Evolutionary conservation across 2,113 vertebrate species (phyloP), one percentile per base, ranked within the genome.

Genomic region (Rissa tridactyla): DNA sequence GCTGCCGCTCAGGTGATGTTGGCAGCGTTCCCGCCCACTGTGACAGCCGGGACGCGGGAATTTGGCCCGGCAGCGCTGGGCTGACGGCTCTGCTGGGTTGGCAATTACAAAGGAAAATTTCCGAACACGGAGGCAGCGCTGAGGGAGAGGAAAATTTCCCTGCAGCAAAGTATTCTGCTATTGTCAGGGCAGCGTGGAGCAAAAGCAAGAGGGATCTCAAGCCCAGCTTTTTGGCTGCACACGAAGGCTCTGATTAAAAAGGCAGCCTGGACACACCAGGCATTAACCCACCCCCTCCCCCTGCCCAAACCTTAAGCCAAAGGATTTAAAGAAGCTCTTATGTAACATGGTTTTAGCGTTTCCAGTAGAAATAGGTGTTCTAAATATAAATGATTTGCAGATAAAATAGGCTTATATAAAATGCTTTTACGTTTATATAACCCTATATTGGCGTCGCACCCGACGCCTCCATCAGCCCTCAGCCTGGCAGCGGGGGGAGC

Each of bases 371-470:
- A 96, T 85, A 95, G 95, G 94, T 95, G 91, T 77, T 97, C 95
- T 96, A 97, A 95, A 95, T 97, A 97, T 89, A 97, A 96, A 89
- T 89, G 61, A 92, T 96, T 82, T 87, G 91, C 92, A 94, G 95
- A 95, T 92, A 95, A 92, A 97, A 96, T 73, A 94, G 92, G 94
- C 91, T 96, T 97, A 95, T 87, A 97, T 97, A 97, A 97, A 97
- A 86, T 58, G 66, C 81, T 90, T 93, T 81, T 29, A 38, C 2
- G 0, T 95, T 96, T 97, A 95, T 66, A n/a, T 97, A 97, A 95
- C 89, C n/a, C 58, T 30, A 9, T 5, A 57, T 6, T 69, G 88
- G 84, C 71, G 36, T 40, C 25, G 72, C 42, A 72, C 54, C 65
- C 47, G 1, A 20, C 30, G 36, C 29, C 58, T 76, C 79, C 81